Evolutionary conservation across 1,140 invertebrate species (phyloP).

Genomic region (Anastrepha obliqua): DNA sequence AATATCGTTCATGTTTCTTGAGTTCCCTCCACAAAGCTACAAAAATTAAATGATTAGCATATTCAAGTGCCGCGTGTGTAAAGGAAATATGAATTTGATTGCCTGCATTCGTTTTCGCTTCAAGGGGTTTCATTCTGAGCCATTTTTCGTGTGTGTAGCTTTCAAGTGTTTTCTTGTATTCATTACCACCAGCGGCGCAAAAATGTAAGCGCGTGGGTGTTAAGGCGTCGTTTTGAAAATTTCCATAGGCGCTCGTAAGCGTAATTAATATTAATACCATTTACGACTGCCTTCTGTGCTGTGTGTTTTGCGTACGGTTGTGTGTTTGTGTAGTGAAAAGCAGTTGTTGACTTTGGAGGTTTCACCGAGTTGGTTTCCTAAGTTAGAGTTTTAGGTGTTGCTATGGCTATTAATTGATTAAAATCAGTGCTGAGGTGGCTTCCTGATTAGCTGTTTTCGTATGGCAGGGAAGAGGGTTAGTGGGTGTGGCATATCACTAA

Average conservation of each 20-base stretch:
- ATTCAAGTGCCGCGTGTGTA: constrained; percentile 27
- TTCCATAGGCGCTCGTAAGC: neutral
- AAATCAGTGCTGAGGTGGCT: neutral
- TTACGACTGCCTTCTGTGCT: neutral
- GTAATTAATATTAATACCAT: constrained; percentile 48
- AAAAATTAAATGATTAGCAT: constrained; percentile 35
- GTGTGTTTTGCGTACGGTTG: neutral
- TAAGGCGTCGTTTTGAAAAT: constrained; percentile 46
- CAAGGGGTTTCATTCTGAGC: constrained; percentile 14
- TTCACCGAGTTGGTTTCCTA: neutral
- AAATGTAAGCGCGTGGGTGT: constrained; percentile 30
- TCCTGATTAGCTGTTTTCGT: too few species aligned
- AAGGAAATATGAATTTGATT: constrained; percentile 39
- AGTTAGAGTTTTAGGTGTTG: constrained; percentile 10
- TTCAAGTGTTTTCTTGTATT: neutral
- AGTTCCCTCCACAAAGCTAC: neutral
- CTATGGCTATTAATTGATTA: neutral
- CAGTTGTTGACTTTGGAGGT: neutral
- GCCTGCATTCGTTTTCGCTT: constrained; percentile 28
- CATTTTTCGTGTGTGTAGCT: neutral
- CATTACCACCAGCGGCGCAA: constrained; percentile 43
- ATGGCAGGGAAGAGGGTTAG: too few species aligned
- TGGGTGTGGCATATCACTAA: too few species aligned
- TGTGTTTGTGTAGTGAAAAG: neutral
- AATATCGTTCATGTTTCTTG: neutral